Evolutionary conservation across 37 sponge, comb jelly and placozoan species (phyloP).

Genomic region (Beroe forskalii): DNA sequence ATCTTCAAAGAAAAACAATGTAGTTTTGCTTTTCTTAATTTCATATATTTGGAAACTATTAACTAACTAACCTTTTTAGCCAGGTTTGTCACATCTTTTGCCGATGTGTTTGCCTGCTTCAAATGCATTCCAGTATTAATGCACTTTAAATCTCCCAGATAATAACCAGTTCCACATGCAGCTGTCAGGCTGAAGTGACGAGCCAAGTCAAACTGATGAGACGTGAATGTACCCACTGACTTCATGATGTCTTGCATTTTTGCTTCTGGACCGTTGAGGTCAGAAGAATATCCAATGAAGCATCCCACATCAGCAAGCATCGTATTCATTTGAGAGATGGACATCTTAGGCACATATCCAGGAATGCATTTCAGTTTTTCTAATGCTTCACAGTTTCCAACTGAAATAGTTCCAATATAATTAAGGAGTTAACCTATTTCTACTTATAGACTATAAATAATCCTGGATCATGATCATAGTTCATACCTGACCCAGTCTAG

Average conservation of each 20-base stretch:
- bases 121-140: background rate
- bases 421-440: background rate
- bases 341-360: background rate
- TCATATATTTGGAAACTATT: background rate
- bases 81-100: background rate
- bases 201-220: background rate
- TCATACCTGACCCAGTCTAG: too few species aligned
- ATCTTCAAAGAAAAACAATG: too few species aligned
- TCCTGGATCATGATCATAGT: too few species aligned
- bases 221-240: background rate
- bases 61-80: too few species aligned
- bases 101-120: background rate
- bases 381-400: background rate
- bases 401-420: background rate
- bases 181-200: conserved; percentile 8
- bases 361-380: conserved; percentile 54
- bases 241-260: background rate
- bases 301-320: conserved; percentile 6
- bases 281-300: background rate
- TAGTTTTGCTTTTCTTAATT: background rate
- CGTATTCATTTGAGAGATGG: background rate
- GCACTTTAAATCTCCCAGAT: background rate
- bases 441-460: too few species aligned
- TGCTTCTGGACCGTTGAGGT: background rate
- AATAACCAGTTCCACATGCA: background rate